Evolutionary conservation across 2,797 vertebrate genomes (phyloP).

Genomic region (Natrix natrix): DNA sequence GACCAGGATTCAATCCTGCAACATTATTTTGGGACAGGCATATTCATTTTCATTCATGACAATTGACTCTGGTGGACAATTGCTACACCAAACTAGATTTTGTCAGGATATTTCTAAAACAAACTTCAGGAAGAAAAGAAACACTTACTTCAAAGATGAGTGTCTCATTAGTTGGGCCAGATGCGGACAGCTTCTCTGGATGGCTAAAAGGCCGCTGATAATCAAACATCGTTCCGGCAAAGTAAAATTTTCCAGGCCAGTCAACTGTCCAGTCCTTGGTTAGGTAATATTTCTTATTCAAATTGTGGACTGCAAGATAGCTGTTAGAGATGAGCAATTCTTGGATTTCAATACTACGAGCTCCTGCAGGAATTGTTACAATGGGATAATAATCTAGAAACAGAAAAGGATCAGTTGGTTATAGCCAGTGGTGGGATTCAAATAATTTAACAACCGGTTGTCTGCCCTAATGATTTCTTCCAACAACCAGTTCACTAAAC

Average conservation of each 20-base stretch:
- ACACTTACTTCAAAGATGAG: slow-evolving; percentile 94
- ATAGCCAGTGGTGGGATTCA: too few species aligned
- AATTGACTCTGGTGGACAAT: slow-evolving; percentile 55
- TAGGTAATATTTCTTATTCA: slow-evolving; percentile 85
- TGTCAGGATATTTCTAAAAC: slow-evolving; percentile 64
- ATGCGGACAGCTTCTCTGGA: slow-evolving; percentile 85
- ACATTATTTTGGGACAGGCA: background rate
- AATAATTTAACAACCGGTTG: too few species aligned
- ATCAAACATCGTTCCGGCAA: slow-evolving; percentile 87
- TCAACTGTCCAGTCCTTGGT: slow-evolving; percentile 92
- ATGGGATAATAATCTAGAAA: slow-evolving; percentile 88
- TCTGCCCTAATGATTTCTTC: too few species aligned
- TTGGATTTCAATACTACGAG: slow-evolving; percentile 81
- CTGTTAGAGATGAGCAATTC: slow-evolving; percentile 87
- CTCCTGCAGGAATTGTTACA: slow-evolving; percentile 86
- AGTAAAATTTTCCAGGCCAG: slow-evolving; percentile 92
- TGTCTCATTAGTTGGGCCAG: slow-evolving; percentile 94
- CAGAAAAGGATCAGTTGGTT: background rate
- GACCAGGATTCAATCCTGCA: background rate
- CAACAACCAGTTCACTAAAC: too few species aligned
- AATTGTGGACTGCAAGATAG: slow-evolving; percentile 87
- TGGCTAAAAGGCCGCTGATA: slow-evolving; percentile 87
- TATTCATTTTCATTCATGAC: background rate
- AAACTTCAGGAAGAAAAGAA: slow-evolving; percentile 60
- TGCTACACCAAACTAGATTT: slow-evolving; percentile 56